A percentile compares a stretch with the other conserved stretches of the same genome.
Conservation (phyloP, 2,888 invertebrate species). For the Eristalis intricaria region DNA sequence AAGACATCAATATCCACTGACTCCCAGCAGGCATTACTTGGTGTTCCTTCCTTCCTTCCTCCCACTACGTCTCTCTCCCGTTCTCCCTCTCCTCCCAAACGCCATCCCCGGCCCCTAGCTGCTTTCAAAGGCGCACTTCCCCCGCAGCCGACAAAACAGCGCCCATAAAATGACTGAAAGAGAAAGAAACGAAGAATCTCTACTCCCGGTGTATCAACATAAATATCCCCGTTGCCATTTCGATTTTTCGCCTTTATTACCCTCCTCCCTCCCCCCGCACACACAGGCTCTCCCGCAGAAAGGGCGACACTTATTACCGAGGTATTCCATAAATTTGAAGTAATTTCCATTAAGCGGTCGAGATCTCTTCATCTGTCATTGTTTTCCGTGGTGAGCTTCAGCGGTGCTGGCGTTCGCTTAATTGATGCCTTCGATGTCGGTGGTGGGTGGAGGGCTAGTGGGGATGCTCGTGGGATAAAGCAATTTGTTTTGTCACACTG, state of each 20-base stretch:
- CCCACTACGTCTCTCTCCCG: too few species aligned
- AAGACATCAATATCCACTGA: too few species aligned
- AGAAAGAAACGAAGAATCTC: constrained; percentile 33
- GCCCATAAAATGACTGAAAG: background rate
- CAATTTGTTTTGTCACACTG: too few species aligned
- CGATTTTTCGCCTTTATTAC: constrained; percentile 61
- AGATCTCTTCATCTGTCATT: constrained; percentile 56
- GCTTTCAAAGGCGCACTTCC: background rate
- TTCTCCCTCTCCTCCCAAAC: too few species aligned
- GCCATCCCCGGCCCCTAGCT: background rate
- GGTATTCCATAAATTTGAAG: constrained; percentile 61
- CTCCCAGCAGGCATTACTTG: too few species aligned
- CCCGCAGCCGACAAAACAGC: too few species aligned
- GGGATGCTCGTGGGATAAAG: too few species aligned
- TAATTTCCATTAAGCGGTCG: constrained; percentile 65
- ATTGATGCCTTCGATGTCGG: constrained; percentile 34
- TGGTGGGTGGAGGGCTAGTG: too few species aligned
- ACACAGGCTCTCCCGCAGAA: too few species aligned
- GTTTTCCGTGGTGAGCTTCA: constrained; percentile 30
- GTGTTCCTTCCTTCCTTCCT: too few species aligned
- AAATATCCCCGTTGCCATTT: constrained; percentile 59
- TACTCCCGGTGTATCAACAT: constrained; percentile 12
- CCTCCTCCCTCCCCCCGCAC: background rate
- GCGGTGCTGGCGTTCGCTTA: constrained; percentile 30
- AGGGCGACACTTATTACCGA: constrained; percentile 23